Percentiles rank a stretch among this genome's conserved stretches.
These are phyloP conservation scores for Cantharis flavilabris DNA, from an alignment of 2,888 invertebrate genomes.

Conservation along the genomic window DNA sequence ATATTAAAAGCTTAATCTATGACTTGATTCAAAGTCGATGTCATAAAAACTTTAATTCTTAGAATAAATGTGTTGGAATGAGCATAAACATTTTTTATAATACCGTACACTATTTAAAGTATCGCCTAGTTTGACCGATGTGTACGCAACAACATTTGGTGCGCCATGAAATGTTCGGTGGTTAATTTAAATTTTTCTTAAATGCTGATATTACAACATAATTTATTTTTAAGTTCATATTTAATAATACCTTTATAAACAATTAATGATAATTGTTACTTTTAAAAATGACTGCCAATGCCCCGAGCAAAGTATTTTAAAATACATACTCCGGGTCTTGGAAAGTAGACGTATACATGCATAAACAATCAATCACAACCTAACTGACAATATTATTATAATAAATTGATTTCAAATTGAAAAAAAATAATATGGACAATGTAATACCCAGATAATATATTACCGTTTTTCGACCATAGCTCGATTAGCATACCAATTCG, in stretches of 20 bases:
- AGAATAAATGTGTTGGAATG: slow-evolving; percentile 23
- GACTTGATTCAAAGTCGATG: not conserved
- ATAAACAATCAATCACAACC: not conserved
- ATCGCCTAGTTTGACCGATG: not conserved
- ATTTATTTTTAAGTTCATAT: not conserved
- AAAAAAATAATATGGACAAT: not conserved
- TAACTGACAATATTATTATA: not conserved
- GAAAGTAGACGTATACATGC: not conserved
- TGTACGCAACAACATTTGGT: not conserved
- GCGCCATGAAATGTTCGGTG: not conserved
- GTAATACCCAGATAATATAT: not conserved
- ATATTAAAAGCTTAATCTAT: slow-evolving; percentile 2
- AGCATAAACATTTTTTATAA: not conserved
- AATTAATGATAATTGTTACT: not conserved
- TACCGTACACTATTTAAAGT: not conserved
- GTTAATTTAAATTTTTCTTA: not conserved
- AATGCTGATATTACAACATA: not conserved
- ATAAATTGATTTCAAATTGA: not conserved
- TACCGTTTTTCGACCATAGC: not conserved
- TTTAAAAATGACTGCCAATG: not conserved
- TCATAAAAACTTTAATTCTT: slow-evolving; percentile 7
- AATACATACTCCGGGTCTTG: not conserved
- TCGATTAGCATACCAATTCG: not conserved
- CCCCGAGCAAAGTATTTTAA: not conserved
- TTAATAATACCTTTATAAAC: not conserved